Evolutionary conservation across 2,797 vertebrate species (phyloP).

Genomic region (Rachycentron canadum): DNA sequence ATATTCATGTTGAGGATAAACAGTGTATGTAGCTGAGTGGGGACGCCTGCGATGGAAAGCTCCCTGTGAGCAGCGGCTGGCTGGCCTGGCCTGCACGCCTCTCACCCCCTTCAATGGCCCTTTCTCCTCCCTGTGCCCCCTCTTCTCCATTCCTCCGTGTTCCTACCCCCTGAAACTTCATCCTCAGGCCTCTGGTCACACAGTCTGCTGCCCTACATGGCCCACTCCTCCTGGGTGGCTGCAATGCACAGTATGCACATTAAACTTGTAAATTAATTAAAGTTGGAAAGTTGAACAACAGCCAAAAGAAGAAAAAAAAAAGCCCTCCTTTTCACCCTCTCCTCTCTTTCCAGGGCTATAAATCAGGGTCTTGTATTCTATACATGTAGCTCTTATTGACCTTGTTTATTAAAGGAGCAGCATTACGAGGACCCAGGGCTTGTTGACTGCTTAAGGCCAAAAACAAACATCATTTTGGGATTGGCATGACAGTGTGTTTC

Average conservation of each 20-base stretch:
- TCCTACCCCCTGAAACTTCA: conserved; percentile 73
- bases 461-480: conserved; percentile 79
- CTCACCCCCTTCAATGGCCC: conserved; percentile 79
- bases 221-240: conserved; percentile 82
- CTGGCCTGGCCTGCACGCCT: conserved; percentile 78
- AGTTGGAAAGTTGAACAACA: conserved; percentile 82
- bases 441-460: conserved; percentile 77
- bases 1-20: conserved; percentile 85
- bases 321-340: conserved; percentile 38
- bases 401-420: conserved; percentile 71
- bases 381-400: conserved; percentile 72
- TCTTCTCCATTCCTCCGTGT: conserved; percentile 76
- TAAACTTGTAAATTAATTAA: conserved; percentile 86
- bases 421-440: conserved; percentile 60
- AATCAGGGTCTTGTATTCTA: conserved; percentile 82
- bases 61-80: conserved; percentile 83
- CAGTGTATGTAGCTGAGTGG: conserved; percentile 85
- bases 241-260: conserved; percentile 79
- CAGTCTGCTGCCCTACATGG: conserved; percentile 70
- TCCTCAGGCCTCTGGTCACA: conserved; percentile 73
- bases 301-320: conserved; percentile 73
- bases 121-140: conserved; percentile 77
- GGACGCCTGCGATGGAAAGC: conserved; percentile 85
- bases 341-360: conserved; percentile 71
- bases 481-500: conserved; percentile 61